These are phyloP conservation scores for Paratrypauchen microcephalus DNA, from an alignment of 2,797 vertebrate species.

Conservation along the genomic window DNA sequence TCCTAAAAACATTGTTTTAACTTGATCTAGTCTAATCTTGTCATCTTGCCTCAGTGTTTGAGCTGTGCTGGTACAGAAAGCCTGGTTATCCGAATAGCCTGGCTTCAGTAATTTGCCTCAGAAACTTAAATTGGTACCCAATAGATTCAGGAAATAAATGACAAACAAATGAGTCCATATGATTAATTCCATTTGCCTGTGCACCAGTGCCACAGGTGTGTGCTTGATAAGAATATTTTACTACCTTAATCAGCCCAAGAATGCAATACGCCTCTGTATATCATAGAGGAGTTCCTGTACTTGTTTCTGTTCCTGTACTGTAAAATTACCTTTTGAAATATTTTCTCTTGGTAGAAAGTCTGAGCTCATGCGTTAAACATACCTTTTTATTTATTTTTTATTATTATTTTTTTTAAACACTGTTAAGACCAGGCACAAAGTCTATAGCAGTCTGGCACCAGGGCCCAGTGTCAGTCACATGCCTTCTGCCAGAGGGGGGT, in stretches of 20 bases:
- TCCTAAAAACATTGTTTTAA: too few relatives aligned
- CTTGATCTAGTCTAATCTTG: too few relatives aligned
- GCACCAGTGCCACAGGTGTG: slow-evolving; percentile 16
- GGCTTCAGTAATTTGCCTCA: background rate
- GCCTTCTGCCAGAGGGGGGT: background rate
- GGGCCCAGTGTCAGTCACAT: background rate
- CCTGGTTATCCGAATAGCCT: too few relatives aligned
- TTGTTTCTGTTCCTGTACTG: too few relatives aligned
- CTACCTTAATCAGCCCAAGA: background rate
- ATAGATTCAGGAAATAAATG: slow-evolving; percentile 18
- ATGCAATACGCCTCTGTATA: background rate
- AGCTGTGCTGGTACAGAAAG: background rate
- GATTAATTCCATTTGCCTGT: slow-evolving; percentile 32
- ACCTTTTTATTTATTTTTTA: too few relatives aligned
- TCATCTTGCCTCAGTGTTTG: background rate
- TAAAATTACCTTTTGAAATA: slow-evolving; percentile 19
- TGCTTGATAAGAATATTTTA: slow-evolving; percentile 24
- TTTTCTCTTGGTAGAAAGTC: background rate
- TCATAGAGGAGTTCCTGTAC: background rate
- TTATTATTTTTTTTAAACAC: too few relatives aligned
- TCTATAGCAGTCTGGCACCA: slow-evolving; percentile 21
- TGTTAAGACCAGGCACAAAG: slow-evolving; percentile 30
- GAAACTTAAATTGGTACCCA: background rate
- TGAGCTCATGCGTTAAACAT: background rate
- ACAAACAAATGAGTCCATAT: too few relatives aligned